These are phyloP conservation scores for Orientallactaga sibirica DNA, from an alignment of 2,797 vertebrate genomes.

Conservation along the genomic window DNA sequence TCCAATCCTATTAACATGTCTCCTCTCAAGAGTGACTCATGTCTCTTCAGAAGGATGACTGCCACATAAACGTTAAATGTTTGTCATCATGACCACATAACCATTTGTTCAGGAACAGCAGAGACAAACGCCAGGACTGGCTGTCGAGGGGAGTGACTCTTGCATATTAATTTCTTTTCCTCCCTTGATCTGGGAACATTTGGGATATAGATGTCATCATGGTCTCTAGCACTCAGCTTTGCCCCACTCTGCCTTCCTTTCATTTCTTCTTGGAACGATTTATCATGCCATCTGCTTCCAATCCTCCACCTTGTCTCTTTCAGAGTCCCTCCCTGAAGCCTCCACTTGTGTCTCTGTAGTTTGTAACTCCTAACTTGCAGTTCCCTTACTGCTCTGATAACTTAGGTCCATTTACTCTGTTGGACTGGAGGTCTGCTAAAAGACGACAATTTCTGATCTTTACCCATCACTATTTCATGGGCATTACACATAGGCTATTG, in stretches of 20 bases:
- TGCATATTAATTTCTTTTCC: background rate
- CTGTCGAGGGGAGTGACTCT: background rate
- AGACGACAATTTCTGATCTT: background rate
- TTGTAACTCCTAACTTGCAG: conserved; percentile 8
- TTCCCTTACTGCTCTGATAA: background rate
- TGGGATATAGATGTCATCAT: background rate
- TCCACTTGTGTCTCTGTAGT: background rate
- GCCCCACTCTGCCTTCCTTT: background rate
- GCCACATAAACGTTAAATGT: background rate
- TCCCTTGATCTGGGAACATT: conserved; percentile 1
- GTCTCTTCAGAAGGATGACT: background rate
- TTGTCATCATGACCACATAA: background rate
- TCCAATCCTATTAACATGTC: background rate
- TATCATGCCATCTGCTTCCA: conserved; percentile 11
- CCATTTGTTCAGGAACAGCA: background rate
- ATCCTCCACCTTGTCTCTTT: conserved; percentile 21
- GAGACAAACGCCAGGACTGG: background rate
- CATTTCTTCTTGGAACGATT: conserved; percentile 28
- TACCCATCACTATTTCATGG: background rate
- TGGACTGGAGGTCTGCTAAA: background rate
- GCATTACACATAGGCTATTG: background rate
- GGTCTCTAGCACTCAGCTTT: background rate
- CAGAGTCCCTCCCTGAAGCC: background rate
- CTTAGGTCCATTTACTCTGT: background rate
- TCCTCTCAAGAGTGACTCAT: background rate